Base-by-base conservation (phyloP, 2,888 invertebrate genomes). In the Drosophila stalkeri region DNA sequence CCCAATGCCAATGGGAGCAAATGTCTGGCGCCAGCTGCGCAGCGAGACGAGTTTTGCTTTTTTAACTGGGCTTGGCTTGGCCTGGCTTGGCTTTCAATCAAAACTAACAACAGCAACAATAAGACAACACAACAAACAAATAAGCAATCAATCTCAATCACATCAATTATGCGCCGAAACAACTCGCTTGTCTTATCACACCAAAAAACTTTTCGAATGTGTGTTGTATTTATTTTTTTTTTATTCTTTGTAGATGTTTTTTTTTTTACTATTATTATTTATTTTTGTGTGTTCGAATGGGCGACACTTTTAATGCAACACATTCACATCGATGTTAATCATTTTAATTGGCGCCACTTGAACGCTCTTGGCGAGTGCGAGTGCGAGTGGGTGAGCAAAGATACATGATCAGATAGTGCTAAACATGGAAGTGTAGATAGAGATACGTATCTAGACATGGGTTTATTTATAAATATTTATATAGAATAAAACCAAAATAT, bases 91-190 rank as follows among this genome's bases (percentile, higher is more conserved):
- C 56, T 69, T 41, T 41, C 41, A 41, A 41, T 41, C 41, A 41
- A 41, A n/a, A n/a, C 41, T 8, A 8, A 41, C n/a, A 41, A 39
- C 39, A 39, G 8, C 41, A 41, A 4, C 71, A 27, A 20, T 41
- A 16, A 37, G n/a, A 37, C 2, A 16, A 3, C 64, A 72, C 27
- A 8, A n/a, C 55, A 78, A 86, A 81, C 84, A 88, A 84, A 89
- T 82, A 85, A 88, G 86, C 83, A 90, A 85, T 85, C 85, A 85
- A 85, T 82, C 90, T 85, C 89, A 90, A 85, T 90, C 90, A 90
- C 85, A 90, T 90, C 85, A 88, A 85, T 85, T 84, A 89, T 89
- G 88, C 85, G 87, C 71, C 64, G 54, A 54, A 54, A 39, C 54
- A 37, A 39, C 71, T 67, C 63, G 60, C 67, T 76, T 61, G 72